Conservation (phyloP, 2,113 vertebrate species). For the Anolis carolinensis region DNA sequence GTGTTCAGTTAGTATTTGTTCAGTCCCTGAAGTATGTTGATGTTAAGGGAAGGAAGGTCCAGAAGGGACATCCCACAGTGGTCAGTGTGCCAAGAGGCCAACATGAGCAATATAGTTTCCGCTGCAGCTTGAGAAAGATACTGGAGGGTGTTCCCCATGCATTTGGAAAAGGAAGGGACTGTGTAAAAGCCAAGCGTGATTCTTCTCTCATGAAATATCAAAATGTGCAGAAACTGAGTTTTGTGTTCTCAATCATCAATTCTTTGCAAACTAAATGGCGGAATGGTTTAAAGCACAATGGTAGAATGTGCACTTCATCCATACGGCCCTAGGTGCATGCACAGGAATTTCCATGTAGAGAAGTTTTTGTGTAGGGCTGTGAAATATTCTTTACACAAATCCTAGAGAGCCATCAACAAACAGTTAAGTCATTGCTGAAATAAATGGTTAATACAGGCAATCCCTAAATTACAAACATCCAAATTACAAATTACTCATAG, state of each 20-base stretch:
- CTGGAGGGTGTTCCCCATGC: neutral
- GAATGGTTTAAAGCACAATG: neutral
- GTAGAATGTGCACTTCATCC: neutral
- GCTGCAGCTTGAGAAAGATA: neutral
- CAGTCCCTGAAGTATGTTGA: neutral
- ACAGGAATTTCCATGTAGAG: neutral
- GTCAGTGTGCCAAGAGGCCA: neutral
- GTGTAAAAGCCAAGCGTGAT: accelerated
- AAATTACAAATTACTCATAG: no score
- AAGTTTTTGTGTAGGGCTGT: neutral
- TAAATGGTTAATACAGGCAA: neutral
- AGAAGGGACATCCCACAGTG: accelerated
- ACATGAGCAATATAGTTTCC: neutral
- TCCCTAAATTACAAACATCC: no score
- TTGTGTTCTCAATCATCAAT: neutral
- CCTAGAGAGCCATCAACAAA: neutral
- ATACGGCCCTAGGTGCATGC: neutral
- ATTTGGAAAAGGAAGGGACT: accelerated
- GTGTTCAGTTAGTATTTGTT: neutral
- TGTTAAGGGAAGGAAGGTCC: neutral
- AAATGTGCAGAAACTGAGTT: neutral
- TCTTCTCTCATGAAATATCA: neutral
- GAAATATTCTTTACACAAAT: neutral
- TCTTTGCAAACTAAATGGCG: neutral
- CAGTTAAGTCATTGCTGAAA: neutral